A percentile compares a stretch with the other conserved stretches of the same genome.
These are phyloP conservation scores for Lepidurus couesii DNA, from an alignment of 1,140 invertebrate genomes.

Conservation along the genomic window DNA sequence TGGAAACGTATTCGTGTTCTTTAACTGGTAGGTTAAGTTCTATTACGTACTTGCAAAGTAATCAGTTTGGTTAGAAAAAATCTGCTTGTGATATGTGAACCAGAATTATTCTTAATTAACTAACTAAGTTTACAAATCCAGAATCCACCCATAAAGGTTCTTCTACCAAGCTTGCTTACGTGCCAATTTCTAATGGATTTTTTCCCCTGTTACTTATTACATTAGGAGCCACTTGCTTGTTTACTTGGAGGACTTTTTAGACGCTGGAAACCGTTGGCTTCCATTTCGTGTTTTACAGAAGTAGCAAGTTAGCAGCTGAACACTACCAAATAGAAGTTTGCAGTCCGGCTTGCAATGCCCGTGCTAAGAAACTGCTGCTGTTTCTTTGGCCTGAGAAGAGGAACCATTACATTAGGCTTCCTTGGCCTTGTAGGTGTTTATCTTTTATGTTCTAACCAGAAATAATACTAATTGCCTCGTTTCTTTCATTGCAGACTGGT, in stretches of 20 bases:
- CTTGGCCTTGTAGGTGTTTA: slow-evolving; percentile 29
- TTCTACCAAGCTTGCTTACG: too few species aligned
- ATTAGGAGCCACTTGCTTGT: too few species aligned
- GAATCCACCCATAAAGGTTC: too few species aligned
- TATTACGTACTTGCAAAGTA: not conserved
- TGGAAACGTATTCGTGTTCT: not conserved
- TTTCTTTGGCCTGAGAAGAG: slow-evolving; percentile 29
- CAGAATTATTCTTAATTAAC: too few species aligned
- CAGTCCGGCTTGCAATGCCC: slow-evolving; percentile 10
- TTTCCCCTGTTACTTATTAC: too few species aligned
- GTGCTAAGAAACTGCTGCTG: slow-evolving; percentile 33
- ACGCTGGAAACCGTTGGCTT: not conserved
- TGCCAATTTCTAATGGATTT: too few species aligned
- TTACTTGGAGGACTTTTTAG: too few species aligned
- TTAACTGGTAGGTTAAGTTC: not conserved
- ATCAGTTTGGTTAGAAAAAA: too few species aligned
- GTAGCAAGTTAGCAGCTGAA: not conserved
- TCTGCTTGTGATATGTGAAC: too few species aligned
- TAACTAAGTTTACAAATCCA: too few species aligned
- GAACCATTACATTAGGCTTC: slow-evolving; percentile 33
- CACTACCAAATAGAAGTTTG: not conserved
- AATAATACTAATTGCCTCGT: not conserved
- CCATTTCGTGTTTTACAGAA: not conserved
- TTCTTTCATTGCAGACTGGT: slow-evolving; percentile 26
- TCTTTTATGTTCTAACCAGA: not conserved